Conservation (phyloP, 2,888 invertebrate genomes). For the Agrochola litura region DNA sequence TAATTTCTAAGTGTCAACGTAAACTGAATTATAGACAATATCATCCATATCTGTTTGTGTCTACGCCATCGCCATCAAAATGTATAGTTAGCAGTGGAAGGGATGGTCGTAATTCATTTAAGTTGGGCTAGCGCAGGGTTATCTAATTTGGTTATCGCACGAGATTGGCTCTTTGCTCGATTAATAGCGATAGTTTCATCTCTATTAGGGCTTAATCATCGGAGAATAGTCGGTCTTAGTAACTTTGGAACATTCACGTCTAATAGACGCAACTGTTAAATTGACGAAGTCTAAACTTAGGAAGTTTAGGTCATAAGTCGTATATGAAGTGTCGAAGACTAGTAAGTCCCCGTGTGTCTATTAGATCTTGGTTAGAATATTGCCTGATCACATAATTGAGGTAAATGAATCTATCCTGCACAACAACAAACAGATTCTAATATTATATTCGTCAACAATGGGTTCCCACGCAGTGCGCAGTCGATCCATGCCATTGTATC, state of each 20-base stretch:
- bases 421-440: conserved; percentile 24
- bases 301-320: not conserved
- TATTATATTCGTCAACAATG: conserved; percentile 36
- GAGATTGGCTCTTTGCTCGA: conserved; percentile 23
- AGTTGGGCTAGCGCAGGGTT: conserved; percentile 14
- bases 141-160: conserved; percentile 48
- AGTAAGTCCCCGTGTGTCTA: not conserved
- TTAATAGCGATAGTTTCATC: conserved; percentile 32
- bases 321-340: not conserved
- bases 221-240: conserved; percentile 1
- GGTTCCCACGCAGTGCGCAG: conserved; percentile 49
- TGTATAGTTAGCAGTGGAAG: conserved; percentile 3
- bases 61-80: not conserved
- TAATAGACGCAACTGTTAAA: not conserved
- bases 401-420: conserved; percentile 29
- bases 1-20: not conserved
- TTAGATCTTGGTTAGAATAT: not conserved
- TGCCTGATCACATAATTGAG: conserved; percentile 8
- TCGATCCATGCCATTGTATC: conserved; percentile 50
- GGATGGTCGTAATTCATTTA: conserved; percentile 43
- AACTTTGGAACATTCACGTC: not conserved
- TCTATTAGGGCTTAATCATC: conserved; percentile 27
- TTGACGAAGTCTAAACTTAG: not conserved
- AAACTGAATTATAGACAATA: not conserved
- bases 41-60: not conserved